These are phyloP conservation scores for Muscidifurax raptorellus DNA, from an alignment of 1,140 invertebrate species.

Conservation along the genomic window DNA sequence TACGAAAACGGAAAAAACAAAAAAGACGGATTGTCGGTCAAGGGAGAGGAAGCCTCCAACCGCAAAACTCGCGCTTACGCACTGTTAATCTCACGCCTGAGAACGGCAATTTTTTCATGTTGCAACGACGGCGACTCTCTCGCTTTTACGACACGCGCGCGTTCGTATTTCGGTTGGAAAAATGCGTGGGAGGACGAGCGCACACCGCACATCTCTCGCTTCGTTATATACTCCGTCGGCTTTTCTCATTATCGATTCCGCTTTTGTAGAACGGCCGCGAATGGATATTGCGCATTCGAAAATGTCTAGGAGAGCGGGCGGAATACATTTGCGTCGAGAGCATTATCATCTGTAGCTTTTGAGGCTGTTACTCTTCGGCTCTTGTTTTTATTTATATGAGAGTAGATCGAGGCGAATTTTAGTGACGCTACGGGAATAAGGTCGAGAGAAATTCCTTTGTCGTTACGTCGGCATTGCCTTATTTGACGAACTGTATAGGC, in stretches of 20 bases:
- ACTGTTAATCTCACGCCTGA: neutral
- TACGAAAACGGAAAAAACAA: neutral
- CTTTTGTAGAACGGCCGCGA: conserved; percentile 24
- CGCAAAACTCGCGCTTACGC: conserved; percentile 10
- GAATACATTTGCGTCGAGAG: conserved; percentile 18
- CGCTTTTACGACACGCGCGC: neutral
- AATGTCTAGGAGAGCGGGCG: conserved; percentile 14
- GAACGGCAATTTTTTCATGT: conserved; percentile 6
- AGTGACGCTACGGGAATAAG: conserved; percentile 5
- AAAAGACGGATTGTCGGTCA: neutral
- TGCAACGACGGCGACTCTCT: conserved; percentile 5
- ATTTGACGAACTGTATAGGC: neutral
- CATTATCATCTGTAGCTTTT: conserved; percentile 14
- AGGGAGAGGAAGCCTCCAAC: conserved; percentile 11
- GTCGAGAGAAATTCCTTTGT: conserved; percentile 10
- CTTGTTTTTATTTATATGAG: neutral
- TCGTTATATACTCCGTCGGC: neutral
- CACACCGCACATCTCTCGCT: neutral
- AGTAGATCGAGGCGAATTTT: conserved; percentile 19
- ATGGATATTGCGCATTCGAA: conserved; percentile 25
- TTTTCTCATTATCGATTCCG: conserved; percentile 40
- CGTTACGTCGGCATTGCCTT: conserved; percentile 17
- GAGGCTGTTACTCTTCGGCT: neutral
- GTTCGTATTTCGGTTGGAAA: conserved; percentile 25
- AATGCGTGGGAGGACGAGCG: conserved; percentile 15